Evolutionary conservation across 2,888 invertebrate species (phyloP), one percentile per base, ranked within the genome.

Genomic region (Carterocephalus palaemon): DNA sequence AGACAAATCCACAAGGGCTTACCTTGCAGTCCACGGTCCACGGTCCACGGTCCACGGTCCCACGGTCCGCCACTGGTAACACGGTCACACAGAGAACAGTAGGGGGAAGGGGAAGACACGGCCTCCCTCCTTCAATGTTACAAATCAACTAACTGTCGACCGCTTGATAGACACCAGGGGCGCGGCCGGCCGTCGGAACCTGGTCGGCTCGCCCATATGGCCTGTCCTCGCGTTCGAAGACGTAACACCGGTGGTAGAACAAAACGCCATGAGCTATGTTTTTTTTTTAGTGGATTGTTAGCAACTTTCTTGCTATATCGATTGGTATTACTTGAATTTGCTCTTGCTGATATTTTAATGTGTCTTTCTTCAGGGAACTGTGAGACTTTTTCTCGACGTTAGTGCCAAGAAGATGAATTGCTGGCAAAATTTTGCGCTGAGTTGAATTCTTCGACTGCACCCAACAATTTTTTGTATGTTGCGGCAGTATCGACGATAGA

Each of bases 181-280:
- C n/a, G n/a, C n/a, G n/a, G n/a, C n/a, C n/a, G n/a, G n/a, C n/a
- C n/a, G n/a, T n/a, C n/a, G n/a, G n/a, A n/a, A n/a, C n/a, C n/a
- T n/a, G n/a, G n/a, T n/a, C n/a, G n/a, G n/a, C n/a, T n/a, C n/a
- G n/a, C n/a, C n/a, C n/a, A n/a, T n/a, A n/a, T n/a, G n/a, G n/a
- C n/a, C n/a, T n/a, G n/a, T n/a, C n/a, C n/a, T n/a, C n/a, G n/a
- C n/a, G n/a, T n/a, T n/a, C n/a, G n/a, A n/a, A n/a, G n/a, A n/a
- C n/a, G n/a, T n/a, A n/a, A n/a, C n/a, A n/a, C n/a, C n/a, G n/a
- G 9, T 29, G 32, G 40, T 48, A 40, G 31, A 36, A 37, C 32
- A 22, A 47, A 36, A 23, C 37, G 45, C 22, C 20, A 49, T 43
- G n/a, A n/a, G n/a, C 28, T 42, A 31, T 33, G 26, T 10, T 40